Base-by-base conservation (phyloP, 2,888 invertebrate species). In the Caenorhabditis sinica region DNA sequence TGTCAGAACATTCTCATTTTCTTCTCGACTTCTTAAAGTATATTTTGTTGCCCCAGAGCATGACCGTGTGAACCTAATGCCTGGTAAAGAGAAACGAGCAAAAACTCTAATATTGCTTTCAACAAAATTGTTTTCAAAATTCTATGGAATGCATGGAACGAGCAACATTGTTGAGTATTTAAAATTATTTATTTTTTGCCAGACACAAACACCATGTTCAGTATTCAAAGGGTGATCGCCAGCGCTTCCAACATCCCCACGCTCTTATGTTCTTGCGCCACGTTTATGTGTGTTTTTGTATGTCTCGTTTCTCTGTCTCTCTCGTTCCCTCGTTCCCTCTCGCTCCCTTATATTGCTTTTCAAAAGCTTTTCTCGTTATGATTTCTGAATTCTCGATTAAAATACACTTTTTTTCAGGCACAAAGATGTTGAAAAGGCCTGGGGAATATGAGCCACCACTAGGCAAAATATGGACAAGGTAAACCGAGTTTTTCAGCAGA, bases 391-490 rank as follows among this genome's bases (percentile, higher is more conserved):
- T n/a, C n/a, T n/a, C n/a, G n/a, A n/a, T n/a, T n/a, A n/a, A 76
- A 68, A 56, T 56, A n/a, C 17, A n/a, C 45, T 6, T 45, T 45
- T 45, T 45, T 45, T 45, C 45, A 45, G 13, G 6, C 49, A 49
- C n/a, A 20, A 49, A 36, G 30, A 85, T 87, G 84, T 68, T 87
- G 8, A 82, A 83, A 71, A 72, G 87, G 69, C 87, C 87, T 3
- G 85, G 85, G 8, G 87, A 87, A 43, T 86, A 87, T 72, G 87
- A 87, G 33, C 87, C 87, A 25, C 81, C 84, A 56, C 71, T 85
- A 60, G 88, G 86, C 17, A 90, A 88, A 76, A 83, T 90, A 25
- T 90, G 90, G 90, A 86, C 89, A 43, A 86, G 86, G 90, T 89
- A 43, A 76, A 74, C 65, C 11, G 23, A 15, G 33, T 63, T 51